phyloP scores from a whole-genome alignment of 2,113 vertebrate species.

The Perca fluviatilis region DNA sequence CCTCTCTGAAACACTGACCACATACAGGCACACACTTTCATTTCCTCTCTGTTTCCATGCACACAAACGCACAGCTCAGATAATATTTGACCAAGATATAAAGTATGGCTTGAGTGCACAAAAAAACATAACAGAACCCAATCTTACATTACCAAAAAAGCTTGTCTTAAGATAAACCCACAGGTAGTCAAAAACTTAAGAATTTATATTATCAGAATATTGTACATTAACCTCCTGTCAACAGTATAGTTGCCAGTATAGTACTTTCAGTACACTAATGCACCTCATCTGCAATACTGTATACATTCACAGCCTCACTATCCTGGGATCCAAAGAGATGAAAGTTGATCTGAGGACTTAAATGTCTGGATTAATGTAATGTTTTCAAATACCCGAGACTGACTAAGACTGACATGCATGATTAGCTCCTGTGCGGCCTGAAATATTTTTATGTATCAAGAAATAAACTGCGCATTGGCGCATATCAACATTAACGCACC shows the following conservation, averaged over 20 bases:
- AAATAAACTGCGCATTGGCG: neutral
- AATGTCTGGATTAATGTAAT: conserved; percentile 41
- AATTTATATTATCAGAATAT: conserved; percentile 5
- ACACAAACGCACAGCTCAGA: neutral
- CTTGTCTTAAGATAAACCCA: neutral
- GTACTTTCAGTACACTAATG: conserved; percentile 1
- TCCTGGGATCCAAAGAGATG: conserved; percentile 29
- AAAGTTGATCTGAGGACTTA: conserved; percentile 38
- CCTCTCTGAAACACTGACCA: conserved; percentile 9
- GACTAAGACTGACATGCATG: conserved; percentile 16
- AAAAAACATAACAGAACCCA: neutral
- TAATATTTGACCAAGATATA: neutral
- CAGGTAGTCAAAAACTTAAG: neutral
- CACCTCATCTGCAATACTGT: neutral
- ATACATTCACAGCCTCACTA: conserved; percentile 3
- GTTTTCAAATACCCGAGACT: conserved; percentile 29
- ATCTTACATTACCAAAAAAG: neutral
- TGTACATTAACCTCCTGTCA: neutral
- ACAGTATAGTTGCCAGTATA: neutral
- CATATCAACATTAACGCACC: neutral
- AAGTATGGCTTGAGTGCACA: neutral
- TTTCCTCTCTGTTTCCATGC: neutral
- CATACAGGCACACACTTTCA: conserved; percentile 9
- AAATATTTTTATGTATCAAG: neutral
- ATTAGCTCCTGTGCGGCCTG: neutral